phyloP scores from a whole-genome alignment of 2,888 invertebrate species.

The Drosophila mimetica region DNA sequence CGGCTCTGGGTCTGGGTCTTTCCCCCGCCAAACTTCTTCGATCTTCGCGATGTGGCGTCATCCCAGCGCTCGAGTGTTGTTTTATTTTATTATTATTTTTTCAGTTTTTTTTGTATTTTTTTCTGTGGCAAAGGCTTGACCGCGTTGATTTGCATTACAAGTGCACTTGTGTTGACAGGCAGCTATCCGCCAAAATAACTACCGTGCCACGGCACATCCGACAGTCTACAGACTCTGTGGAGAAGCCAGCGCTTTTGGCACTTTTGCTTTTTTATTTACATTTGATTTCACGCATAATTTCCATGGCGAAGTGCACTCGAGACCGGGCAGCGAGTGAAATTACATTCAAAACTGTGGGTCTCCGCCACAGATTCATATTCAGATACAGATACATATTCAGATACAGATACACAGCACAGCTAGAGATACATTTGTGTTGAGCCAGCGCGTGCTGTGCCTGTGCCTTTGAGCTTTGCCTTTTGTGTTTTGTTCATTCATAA shows the following conservation, averaged over 20 bases:
- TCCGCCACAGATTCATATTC: conserved; percentile 10
- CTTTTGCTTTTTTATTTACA: conserved; percentile 80
- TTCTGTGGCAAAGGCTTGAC: conserved; percentile 63
- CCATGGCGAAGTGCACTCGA: conserved; percentile 77
- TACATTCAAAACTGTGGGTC: conserved; percentile 45
- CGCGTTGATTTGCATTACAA: conserved; percentile 82
- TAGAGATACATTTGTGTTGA: conserved; percentile 29
- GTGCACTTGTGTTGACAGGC: conserved; percentile 82
- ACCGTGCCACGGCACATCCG: conserved; percentile 66
- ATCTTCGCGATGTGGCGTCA: conserved; percentile 38
- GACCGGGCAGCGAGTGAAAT: conserved; percentile 71
- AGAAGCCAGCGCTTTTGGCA: too few relatives aligned
- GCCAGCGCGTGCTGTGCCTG: conserved; percentile 67
- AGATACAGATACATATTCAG: conserved; percentile 9
- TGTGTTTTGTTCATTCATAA: conserved; percentile 73
- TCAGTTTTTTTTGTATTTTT: conserved; percentile 9
- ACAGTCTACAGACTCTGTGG: too few relatives aligned
- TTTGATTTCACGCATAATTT: conserved; percentile 79
- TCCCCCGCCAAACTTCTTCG: conserved; percentile 1
- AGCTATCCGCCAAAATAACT: conserved; percentile 82
- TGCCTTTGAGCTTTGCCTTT: conserved; percentile 15
- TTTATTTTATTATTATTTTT: conserved; percentile 51
- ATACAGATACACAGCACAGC: conserved; percentile 1
- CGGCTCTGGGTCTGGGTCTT: conserved; percentile 29
- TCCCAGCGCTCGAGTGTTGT: conserved; percentile 39